Evolutionary conservation across 2,888 invertebrate genomes (phyloP), one percentile per base, ranked within the genome.

Genomic region (Dicyrtoma fusca): DNA sequence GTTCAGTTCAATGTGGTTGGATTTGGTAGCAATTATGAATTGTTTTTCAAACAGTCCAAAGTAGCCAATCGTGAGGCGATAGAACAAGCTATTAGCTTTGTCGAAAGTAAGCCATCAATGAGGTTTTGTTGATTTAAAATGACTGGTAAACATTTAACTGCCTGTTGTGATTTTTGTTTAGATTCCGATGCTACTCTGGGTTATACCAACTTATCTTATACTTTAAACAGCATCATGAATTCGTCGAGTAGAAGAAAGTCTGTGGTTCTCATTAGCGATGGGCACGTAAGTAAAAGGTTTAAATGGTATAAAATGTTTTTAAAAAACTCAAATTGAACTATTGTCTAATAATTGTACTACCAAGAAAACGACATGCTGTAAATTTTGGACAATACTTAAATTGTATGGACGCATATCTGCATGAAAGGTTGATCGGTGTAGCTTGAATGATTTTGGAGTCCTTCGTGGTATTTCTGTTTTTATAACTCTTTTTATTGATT

Each of bases 21-120:
- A 23, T 59, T 59, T 17, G 59, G 59, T 4, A 59, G 59, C 23
- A 26, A 59, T 23, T 34, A 26, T 26, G 59, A 59, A 17, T n/a
- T 59, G 4, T 59, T 59, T 26, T 59, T 59, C 13, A 26, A 59
- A 17, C 59, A 26, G 11, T n/a, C 26, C 14, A 59, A 59, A 34
- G 26, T 26, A 3, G 25, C 26, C 13, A 13, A 11, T 3, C 14
- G 5, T 13, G 34, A 17, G 2, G 26, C 26, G 4, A 21, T 59
- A 6, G 59, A 59, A 26, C 59, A 59, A 59, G 59, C 59, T 6
- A 17, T n/a, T 25, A 59, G 26, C 4, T 59, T 26, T 26, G 26
- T 59, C n/a, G 59, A 59, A 14, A 59, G 59, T 59, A 26, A 59
- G 59, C 13, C 6, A 8, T 53, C 53, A 13, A 53, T 23, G 11